Base-by-base conservation (phyloP, 2,797 vertebrate species). In the Phrynocephalus vlangalii region DNA sequence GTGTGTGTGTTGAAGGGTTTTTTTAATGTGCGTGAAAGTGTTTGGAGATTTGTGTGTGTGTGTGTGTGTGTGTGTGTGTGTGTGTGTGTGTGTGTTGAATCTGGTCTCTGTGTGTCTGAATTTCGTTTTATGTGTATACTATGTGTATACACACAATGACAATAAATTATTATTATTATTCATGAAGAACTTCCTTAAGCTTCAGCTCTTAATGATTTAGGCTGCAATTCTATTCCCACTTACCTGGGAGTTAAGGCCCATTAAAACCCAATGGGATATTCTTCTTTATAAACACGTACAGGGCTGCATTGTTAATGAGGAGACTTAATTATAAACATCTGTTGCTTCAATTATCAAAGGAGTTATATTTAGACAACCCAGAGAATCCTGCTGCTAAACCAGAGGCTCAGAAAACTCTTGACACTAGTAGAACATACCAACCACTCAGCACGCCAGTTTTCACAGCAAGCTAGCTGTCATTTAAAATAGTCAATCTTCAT, bases 301-400 rank as follows among this genome's bases (percentile, higher is more conserved):
- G 18, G 78, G 52, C 5, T 79, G 78, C 78, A 66, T 22, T 80
- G 52, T 94, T 94, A 96, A 96, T 82, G 88, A 93, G 89, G 87
- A 96, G 86, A 73, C 87, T 94, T 95, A 94, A 96, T 95, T 94
- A 93, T 87, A 96, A 80, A 95, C 93, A 95, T 93, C 95, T 96
- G 95, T 92, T 95, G 90, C 91, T 96, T 95, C 95, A 96, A 96
- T 95, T 95, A 94, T 92, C 93, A 93, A 84, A 95, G 89, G 94
- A 94, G 94, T 95, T 94, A 91, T 92, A 94, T 95, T 92, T 91
- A 92, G 91, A 91, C 87, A 90, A 90, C 89, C 79, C 3, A 90
- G 89, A 92, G 94, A 93, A 91, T 85, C 85, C 93, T 56, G 67
- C 91, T 92, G 93, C 87, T 89, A 48, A 90, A 91, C 26, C 91